Evolutionary conservation across 2,888 invertebrate species (phyloP).

Genomic region (Caradrina kadenii): DNA sequence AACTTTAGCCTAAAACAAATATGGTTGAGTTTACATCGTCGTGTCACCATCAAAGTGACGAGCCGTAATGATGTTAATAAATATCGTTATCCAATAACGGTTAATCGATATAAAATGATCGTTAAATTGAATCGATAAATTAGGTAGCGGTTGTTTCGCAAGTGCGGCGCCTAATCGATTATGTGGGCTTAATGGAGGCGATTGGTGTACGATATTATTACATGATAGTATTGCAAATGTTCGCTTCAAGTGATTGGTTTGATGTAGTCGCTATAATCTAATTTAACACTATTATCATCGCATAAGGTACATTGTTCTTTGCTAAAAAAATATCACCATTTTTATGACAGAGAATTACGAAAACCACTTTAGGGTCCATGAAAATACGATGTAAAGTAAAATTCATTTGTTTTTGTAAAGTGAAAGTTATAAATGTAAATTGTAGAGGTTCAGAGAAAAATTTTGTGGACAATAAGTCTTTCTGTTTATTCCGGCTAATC

Average conservation of each 20-base stretch:
- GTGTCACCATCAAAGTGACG: slow-evolving; percentile 43
- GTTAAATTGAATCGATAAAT: slow-evolving; percentile 67
- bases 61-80: slow-evolving; percentile 55
- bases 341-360: not conserved
- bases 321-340: not conserved
- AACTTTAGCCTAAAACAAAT: not conserved
- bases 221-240: slow-evolving; percentile 27
- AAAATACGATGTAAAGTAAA: too few relatives aligned
- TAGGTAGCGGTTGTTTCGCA: slow-evolving; percentile 61
- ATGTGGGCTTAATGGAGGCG: slow-evolving; percentile 44
- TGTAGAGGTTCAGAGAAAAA: not conserved
- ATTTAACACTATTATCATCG: not conserved
- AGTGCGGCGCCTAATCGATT: slow-evolving; percentile 62
- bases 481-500: too few relatives aligned
- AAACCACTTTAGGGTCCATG: too few relatives aligned
- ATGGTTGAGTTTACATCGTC: slow-evolving; percentile 12
- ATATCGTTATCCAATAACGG: slow-evolving; percentile 61
- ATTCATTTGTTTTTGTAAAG: not conserved
- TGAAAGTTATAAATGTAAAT: not conserved
- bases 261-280: slow-evolving; percentile 6
- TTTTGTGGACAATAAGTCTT: not conserved
- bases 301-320: not conserved
- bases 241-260: slow-evolving; percentile 29
- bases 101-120: slow-evolving; percentile 66
- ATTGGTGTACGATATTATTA: slow-evolving; percentile 30